A percentile compares a stretch with the other conserved stretches of the same genome.
Evolutionary conservation across 2,888 invertebrate genomes (phyloP).

Genomic region (Ectemnius continuus): DNA sequence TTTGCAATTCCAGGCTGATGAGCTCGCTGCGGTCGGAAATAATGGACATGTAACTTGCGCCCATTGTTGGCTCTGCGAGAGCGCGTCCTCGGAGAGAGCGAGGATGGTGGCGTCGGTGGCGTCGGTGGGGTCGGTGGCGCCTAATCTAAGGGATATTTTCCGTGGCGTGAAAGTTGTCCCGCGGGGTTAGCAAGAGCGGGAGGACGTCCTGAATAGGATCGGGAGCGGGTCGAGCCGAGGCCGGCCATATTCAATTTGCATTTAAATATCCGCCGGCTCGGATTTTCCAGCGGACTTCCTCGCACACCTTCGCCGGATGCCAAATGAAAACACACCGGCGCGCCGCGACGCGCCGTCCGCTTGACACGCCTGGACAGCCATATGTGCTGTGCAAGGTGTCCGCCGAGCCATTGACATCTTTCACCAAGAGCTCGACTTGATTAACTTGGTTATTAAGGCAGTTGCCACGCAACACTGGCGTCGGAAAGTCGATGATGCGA

Average conservation of each 20-base stretch:
- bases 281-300: slow-evolving; percentile 36
- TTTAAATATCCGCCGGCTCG: slow-evolving; percentile 63
- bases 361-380: not conserved
- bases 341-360: too few species aligned
- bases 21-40: slow-evolving; percentile 2
- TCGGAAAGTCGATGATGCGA: too few species aligned
- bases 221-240: slow-evolving; percentile 16
- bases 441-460: too few species aligned
- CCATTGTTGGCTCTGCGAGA: slow-evolving; percentile 32
- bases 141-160: slow-evolving; percentile 55
- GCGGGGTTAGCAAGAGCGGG: not conserved
- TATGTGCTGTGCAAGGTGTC: not conserved
- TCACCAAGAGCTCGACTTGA: too few species aligned
- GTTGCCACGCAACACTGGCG: too few species aligned
- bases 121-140: too few species aligned
- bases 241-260: slow-evolving; percentile 67
- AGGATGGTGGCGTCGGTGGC: too few species aligned
- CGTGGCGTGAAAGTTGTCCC: slow-evolving; percentile 20
- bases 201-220: slow-evolving; percentile 36
- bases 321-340: slow-evolving; percentile 32
- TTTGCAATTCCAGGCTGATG: slow-evolving; percentile 23
- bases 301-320: slow-evolving; percentile 10
- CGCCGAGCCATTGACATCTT: too few species aligned
- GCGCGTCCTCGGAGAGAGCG: slow-evolving; percentile 1
- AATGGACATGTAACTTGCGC: slow-evolving; percentile 30